Evolutionary conservation across 1,140 invertebrate species (phyloP).

Genomic region (Popillia japonica): DNA sequence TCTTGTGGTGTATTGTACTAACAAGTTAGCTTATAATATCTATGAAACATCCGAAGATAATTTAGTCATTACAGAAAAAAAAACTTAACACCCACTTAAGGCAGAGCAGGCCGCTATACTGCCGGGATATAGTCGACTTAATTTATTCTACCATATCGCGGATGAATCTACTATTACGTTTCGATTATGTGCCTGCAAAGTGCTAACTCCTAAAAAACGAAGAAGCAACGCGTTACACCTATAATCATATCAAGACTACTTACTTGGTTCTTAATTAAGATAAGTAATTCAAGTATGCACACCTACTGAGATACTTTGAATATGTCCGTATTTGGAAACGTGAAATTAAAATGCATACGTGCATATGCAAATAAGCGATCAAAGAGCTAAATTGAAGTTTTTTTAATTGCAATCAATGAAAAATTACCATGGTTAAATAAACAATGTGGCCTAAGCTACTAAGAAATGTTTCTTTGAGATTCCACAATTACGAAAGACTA

Average conservation of each 20-base stretch:
- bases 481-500: too few species aligned
- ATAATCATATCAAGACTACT: background rate
- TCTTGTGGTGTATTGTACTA: background rate
- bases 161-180: constrained; percentile 23
- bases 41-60: background rate
- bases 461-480: too few species aligned
- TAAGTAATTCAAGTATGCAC: background rate
- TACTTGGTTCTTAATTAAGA: background rate
- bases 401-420: background rate
- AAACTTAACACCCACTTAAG: background rate
- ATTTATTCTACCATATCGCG: constrained; percentile 5
- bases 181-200: background rate
- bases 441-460: too few species aligned
- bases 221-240: background rate
- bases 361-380: background rate
- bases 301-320: background rate
- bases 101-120: background rate
- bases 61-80: constrained; percentile 18
- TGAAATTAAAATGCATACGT: too few species aligned
- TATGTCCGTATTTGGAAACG: background rate
- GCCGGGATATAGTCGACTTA: constrained; percentile 1
- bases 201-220: background rate
- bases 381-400: background rate
- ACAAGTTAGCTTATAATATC: background rate
- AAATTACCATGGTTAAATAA: background rate